Conservation (phyloP, 1,140 invertebrate genomes). For the Campoletis sonorensis region DNA sequence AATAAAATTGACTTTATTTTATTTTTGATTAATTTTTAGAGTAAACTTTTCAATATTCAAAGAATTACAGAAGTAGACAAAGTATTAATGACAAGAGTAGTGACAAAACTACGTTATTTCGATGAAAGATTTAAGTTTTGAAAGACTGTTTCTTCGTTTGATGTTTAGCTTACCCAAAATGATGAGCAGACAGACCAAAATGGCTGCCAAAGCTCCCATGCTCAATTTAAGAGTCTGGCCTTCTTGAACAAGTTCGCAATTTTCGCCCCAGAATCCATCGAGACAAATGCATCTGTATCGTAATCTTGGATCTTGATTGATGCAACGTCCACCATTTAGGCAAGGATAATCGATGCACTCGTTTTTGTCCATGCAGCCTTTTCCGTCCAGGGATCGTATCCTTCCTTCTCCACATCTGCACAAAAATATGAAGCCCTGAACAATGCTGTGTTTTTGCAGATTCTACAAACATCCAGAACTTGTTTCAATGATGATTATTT, state of each 20-base stretch:
- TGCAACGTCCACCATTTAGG: constrained; percentile 91
- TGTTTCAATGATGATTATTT: no score
- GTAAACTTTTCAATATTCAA: no score
- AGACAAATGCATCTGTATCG: constrained; percentile 91
- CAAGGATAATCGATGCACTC: constrained; percentile 95
- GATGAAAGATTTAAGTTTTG: constrained; percentile 41
- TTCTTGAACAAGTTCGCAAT: constrained; percentile 95
- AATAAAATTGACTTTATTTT: no score
- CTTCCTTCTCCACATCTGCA: constrained; percentile 93
- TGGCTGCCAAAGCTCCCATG: constrained; percentile 95
- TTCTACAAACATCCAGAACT: no score
- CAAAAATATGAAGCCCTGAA: constrained; percentile 39
- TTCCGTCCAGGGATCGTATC: constrained; percentile 90
- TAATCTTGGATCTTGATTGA: constrained; percentile 90
- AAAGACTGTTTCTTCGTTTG: constrained; percentile 15
- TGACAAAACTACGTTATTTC: no score
- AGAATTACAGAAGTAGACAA: no score
- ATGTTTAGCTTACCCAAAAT: constrained; percentile 88
- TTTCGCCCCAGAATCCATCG: constrained; percentile 94
- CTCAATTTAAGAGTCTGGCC: constrained; percentile 94
- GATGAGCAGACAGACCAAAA: constrained; percentile 94
- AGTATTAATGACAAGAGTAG: no score
- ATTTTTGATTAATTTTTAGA: no score
- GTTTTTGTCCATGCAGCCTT: constrained; percentile 95
- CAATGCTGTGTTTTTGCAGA: no score